Conservation (phyloP, 1,140 invertebrate genomes). For the Leptinotarsa texana region DNA sequence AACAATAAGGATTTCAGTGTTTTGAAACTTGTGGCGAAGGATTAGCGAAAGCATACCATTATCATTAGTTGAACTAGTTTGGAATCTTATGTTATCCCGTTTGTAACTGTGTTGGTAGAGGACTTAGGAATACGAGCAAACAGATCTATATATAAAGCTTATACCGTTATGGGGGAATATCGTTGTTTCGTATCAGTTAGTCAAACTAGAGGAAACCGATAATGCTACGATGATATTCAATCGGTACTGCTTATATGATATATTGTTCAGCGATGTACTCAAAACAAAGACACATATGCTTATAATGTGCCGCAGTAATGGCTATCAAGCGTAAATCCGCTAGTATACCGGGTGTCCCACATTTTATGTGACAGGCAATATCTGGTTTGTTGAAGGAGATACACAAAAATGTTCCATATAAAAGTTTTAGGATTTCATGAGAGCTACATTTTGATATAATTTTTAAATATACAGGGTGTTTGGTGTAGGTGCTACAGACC, state of each 20-base stretch:
- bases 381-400: too few species aligned
- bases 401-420: too few species aligned
- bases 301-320: too few species aligned
- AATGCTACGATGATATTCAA: background rate
- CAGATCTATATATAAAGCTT: background rate
- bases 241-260: background rate
- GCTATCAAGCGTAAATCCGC: too few species aligned
- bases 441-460: too few species aligned
- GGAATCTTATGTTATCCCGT: slow-evolving; percentile 17
- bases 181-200: background rate
- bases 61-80: slow-evolving; percentile 12
- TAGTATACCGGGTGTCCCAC: too few species aligned
- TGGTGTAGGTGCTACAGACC: too few species aligned
- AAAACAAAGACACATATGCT: too few species aligned
- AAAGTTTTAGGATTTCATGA: too few species aligned
- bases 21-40: slow-evolving; percentile 18
- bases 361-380: too few species aligned
- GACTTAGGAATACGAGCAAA: slow-evolving; percentile 13
- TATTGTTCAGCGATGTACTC: too few species aligned
- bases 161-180: background rate
- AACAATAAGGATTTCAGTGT: slow-evolving; percentile 19
- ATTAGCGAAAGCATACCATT: slow-evolving; percentile 10
- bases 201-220: background rate
- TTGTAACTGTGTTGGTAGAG: slow-evolving; percentile 1
- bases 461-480: too few species aligned